Conservation (phyloP, 2,888 invertebrate genomes). For the Lepidocyrtinus sp. region DNA sequence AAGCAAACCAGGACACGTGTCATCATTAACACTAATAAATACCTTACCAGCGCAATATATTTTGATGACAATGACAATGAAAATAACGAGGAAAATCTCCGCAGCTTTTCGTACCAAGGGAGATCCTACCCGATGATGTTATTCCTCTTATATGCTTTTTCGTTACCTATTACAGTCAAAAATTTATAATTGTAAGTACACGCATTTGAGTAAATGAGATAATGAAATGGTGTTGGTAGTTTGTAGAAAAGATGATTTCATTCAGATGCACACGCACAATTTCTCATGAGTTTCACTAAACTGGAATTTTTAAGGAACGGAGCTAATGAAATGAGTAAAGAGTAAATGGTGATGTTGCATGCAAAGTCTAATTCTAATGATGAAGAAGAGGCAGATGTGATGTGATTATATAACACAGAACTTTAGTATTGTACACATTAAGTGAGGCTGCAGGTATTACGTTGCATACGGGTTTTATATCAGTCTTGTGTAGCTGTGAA, state of each 20-base stretch:
- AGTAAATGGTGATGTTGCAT: slow-evolving; percentile 41
- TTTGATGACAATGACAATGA: slow-evolving; percentile 29
- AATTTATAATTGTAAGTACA: slow-evolving; percentile 10
- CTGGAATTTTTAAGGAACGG: too few relatives aligned
- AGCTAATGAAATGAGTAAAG: neutral
- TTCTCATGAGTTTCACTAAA: neutral
- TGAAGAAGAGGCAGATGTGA: slow-evolving; percentile 24
- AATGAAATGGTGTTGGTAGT: neutral
- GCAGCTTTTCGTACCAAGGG: too few relatives aligned
- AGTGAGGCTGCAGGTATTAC: neutral
- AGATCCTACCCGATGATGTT: too few relatives aligned
- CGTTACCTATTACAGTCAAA: slow-evolving; percentile 12
- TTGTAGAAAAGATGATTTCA: neutral
- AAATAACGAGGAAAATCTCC: slow-evolving; percentile 32
- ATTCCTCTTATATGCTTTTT: too few relatives aligned
- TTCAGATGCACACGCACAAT: neutral
- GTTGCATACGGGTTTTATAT: too few relatives aligned
- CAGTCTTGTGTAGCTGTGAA: too few relatives aligned
- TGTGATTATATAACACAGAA: too few relatives aligned
- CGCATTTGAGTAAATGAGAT: neutral
- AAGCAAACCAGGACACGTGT: too few relatives aligned
- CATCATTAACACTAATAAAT: neutral
- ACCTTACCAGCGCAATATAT: neutral
- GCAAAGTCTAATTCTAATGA: slow-evolving; percentile 41
- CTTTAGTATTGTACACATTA: neutral